Base-by-base conservation (phyloP, 2,888 invertebrate genomes). In the Lithodes maja region DNA sequence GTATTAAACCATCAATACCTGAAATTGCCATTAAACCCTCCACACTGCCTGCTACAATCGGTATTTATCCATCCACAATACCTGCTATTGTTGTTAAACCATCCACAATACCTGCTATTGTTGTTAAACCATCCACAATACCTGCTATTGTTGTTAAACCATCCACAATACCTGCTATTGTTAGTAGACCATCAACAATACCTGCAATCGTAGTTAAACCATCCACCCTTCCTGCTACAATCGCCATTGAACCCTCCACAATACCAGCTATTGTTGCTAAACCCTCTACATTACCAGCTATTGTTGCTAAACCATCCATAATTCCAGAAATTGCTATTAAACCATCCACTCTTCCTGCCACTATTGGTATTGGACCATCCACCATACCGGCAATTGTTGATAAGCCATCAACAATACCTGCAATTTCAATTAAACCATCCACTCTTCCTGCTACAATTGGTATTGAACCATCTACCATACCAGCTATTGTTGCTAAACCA, bases 401-500 rank as follows among this genome's bases (percentile, higher is more conserved):
- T 17, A 71, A 71, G n/a, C 71, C 71, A 3, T 71, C 71, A 12
- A 15, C 55, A n/a, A 7, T 83, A 71, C 83, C 17, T 74, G 52
- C 71, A 12, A 68, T n/a, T 55, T 12, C n/a, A 5, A 68, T 49
- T 61, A 81, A 77, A 77, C 77, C 77, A 50, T 49, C 77, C 49
- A 77, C 77, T 9, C 49, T 77, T 9, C 77, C 52, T 12, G 49
- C 33, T 9, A 33, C 15, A 55, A 61, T 68, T 49, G 49, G 9
- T 5, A 49, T 49, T 49, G 5, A 61, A 61, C 82, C 69, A 50
- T 50, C 71, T 15, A 49, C 7, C 12, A 61, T n/a, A 69, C 49
- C 52, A 49, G 3, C 83, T 52, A 83, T 17, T 71, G 9, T 15
- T 12, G 69, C n/a, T 50, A 81, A 55, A 69, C 69, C 83, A 83